phyloP scores from a whole-genome alignment of 2,797 vertebrate genomes.

The Novumbra hubbsi region DNA sequence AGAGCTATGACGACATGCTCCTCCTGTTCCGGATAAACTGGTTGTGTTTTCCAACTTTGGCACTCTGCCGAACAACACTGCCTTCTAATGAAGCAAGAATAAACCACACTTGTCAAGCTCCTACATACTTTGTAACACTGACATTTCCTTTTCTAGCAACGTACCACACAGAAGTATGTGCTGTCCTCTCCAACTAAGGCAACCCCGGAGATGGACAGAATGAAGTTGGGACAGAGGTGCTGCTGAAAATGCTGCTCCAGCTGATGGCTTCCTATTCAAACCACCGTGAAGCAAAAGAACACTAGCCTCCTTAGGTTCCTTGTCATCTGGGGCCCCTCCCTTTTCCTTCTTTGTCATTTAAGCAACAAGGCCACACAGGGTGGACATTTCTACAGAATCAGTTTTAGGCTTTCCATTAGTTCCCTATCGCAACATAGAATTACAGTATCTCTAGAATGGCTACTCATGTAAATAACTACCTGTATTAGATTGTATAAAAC shows the following conservation, averaged over 20 bases:
- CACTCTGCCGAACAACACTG: neutral
- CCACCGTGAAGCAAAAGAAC: neutral
- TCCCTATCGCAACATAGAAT: neutral
- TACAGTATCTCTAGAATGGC: neutral
- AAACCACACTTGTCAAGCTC: neutral
- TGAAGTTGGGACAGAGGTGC: neutral
- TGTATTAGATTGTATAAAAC: constrained; percentile 3
- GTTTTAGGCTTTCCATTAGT: constrained; percentile 11
- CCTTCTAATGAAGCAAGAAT: neutral
- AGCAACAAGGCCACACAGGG: constrained; percentile 1
- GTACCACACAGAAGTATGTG: neutral
- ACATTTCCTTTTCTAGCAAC: neutral
- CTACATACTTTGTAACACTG: neutral
- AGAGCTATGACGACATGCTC: neutral
- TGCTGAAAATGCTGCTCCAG: neutral
- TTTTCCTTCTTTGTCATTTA: neutral
- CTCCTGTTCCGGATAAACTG: neutral
- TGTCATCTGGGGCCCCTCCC: neutral
- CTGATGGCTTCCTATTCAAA: neutral
- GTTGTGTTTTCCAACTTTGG: neutral
- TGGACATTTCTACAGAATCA: constrained; percentile 19
- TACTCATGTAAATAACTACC: neutral
- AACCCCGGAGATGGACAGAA: neutral
- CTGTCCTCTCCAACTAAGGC: constrained; percentile 4
- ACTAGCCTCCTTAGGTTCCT: no score